Evolutionary conservation across 1,140 invertebrate species (phyloP).

Genomic region (Cyphomyrmex costatus): DNA sequence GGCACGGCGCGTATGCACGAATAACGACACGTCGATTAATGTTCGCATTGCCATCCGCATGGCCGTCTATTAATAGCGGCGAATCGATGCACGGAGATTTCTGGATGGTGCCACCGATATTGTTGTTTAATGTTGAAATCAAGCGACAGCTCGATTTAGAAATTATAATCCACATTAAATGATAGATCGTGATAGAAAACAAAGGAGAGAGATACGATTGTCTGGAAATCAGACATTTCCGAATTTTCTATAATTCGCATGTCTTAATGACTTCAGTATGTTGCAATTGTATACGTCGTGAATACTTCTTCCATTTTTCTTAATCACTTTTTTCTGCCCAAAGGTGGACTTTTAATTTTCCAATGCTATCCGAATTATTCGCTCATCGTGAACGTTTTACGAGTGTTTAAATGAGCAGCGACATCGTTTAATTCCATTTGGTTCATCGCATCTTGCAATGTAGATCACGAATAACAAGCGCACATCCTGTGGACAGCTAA

Average conservation of each 20-base stretch:
- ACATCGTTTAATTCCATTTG: conserved; percentile 25
- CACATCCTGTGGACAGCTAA: conserved; percentile 17
- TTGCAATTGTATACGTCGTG: neutral
- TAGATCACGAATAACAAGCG: conserved; percentile 12
- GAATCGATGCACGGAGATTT: conserved; percentile 72
- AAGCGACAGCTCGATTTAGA: conserved; percentile 10
- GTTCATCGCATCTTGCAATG: neutral
- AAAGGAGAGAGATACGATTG: too few relatives aligned
- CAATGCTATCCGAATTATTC: conserved; percentile 33
- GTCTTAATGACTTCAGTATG: neutral
- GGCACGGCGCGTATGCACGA: conserved; percentile 79
- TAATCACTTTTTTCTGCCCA: neutral
- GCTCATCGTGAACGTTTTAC: conserved; percentile 28
- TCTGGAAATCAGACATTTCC: neutral
- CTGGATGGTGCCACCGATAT: conserved; percentile 62
- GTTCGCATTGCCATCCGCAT: conserved; percentile 78
- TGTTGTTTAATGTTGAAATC: too few relatives aligned
- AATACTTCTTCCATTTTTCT: neutral
- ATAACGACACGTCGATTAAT: conserved; percentile 84
- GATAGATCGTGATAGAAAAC: too few relatives aligned
- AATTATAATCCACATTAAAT: conserved; percentile 31
- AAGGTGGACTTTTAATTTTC: neutral
- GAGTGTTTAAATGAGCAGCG: conserved; percentile 16
- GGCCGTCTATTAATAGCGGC: conserved; percentile 79
- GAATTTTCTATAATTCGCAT: neutral